Base-by-base conservation (phyloP, 2,797 vertebrate genomes). In the Enteromius paludinosus region DNA sequence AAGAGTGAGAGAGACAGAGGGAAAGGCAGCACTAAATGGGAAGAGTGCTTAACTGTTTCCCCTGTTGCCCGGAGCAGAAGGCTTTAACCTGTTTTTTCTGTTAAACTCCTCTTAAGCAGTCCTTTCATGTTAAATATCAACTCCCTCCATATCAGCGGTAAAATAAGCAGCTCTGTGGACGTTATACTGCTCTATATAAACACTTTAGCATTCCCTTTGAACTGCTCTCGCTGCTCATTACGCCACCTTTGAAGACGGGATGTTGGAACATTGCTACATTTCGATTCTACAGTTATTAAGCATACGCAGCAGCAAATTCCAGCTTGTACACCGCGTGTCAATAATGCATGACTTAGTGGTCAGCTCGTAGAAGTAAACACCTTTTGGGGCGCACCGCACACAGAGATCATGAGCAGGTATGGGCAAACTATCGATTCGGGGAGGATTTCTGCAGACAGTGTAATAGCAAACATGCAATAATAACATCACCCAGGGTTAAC, bases 171-270 rank as follows among this genome's bases (percentile, higher is more conserved):
- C 89, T 91, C 88, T 89, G 90, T 86, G 59, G 71, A 84, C 87
- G 38, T 90, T 92, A 87, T 81, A 79, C 89, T 88, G 89, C 89
- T 90, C 90, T 88, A 92, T 89, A 93, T 88, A 94, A 94, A 94
- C 91, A 94, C 92, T 94, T 88, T 88, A 79, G 84, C 86, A 95
- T 93, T 95, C 93, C 90, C 91, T 95, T 94, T 95, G 93, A 95
- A 94, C 93, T 93, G 85, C 88, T 84, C 87, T 79, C 71, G 59
- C 70, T 82, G 86, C 90, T 94, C 92, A 94, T 94, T 95, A 94
- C 76, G 82, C 82, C 81, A 88, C 89, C 93, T 94, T 94, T 94
- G 93, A 94, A 95, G 93, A 91, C 87, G 84, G 90, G 85, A 92
- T 90, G 91, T 89, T 89, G 85, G 89, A 92, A 90, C 89, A 90